phyloP scores from a whole-genome alignment of 2,888 invertebrate species.

The Palloptera scutellata region DNA sequence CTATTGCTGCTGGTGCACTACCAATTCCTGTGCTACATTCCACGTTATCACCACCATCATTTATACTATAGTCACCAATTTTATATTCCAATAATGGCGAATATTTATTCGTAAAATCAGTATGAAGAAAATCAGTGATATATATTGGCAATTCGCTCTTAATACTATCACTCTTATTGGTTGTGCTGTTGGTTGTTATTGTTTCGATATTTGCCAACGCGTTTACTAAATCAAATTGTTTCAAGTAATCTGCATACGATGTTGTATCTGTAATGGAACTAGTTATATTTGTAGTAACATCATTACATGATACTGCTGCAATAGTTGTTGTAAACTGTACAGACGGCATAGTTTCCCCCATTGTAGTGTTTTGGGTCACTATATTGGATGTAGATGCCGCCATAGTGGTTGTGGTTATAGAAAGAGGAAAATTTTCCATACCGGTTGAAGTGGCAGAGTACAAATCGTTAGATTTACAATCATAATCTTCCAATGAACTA shows the following conservation, averaged over 20 bases:
- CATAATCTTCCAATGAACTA: background rate
- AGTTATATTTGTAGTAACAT: slow-evolving; percentile 13
- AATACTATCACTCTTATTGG: slow-evolving; percentile 35
- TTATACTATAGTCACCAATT: slow-evolving; percentile 17
- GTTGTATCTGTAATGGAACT: slow-evolving; percentile 31
- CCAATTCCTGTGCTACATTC: slow-evolving; percentile 5
- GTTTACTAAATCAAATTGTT: slow-evolving; percentile 44
- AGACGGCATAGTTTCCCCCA: slow-evolving; percentile 24
- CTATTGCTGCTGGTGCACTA: slow-evolving; percentile 11
- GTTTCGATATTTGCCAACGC: background rate
- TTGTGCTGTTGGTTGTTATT: slow-evolving; percentile 12
- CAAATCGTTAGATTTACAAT: background rate
- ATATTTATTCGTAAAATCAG: slow-evolving; percentile 16
- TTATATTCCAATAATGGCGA: slow-evolving; percentile 2
- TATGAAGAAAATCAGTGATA: slow-evolving; percentile 37
- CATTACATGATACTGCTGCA: background rate
- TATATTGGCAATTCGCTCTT: slow-evolving; percentile 33
- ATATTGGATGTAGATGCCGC: slow-evolving; percentile 12
- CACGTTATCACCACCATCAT: slow-evolving; percentile 9
- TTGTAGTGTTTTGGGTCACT: too few species aligned
- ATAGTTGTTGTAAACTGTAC: slow-evolving; percentile 43
- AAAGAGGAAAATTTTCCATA: slow-evolving; percentile 36
- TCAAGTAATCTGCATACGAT: slow-evolving; percentile 51
- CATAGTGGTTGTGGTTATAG: slow-evolving; percentile 36
- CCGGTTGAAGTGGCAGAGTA: slow-evolving; percentile 11